Base-by-base conservation (phyloP, 2,113 vertebrate genomes). In the Peromyscus maniculatus region DNA sequence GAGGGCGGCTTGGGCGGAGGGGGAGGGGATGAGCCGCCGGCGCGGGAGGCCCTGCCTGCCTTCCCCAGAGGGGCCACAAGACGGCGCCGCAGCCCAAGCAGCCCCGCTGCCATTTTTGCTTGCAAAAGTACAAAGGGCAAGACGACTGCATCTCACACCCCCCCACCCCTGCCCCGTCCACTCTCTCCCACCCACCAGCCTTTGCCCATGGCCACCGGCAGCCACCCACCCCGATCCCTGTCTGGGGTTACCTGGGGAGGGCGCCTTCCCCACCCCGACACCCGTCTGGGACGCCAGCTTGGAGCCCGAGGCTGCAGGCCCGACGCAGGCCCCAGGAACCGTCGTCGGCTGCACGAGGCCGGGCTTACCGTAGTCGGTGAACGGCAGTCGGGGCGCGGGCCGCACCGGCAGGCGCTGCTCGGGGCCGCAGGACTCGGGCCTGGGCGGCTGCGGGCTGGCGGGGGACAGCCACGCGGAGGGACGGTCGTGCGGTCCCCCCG, bases 321-420 rank as follows among this genome's bases (percentile, higher is more conserved):
- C 0, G 62, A 11, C 17, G 8, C 49, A 15, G 43, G 28, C 69
- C 9, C 0, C 8, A 33, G 55, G 28, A 26, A 26, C 36, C 17
- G 3, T 52, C 49, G 49, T 24, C 0, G 1, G 86, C 1, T 33
- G n/a, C 26, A 33, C 52, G 22, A 55, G 88, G 69, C 62, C 15
- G 3, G 80, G 8, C 26, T 98, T 97, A 98, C 98, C 96, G 39
- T 90, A 96, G 80, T 97, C 21, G 9, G 77, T 3, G 69, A 96
- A 97, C 1, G 89, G 91, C 0, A 39, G 86, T 78, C 55, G 52
- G 26, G 92, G 49, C 49, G 80, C 0, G 0, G 92, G 91, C 39
- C 11, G 62, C 77, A 91, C 36, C 0, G 43, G 93, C 62, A 8
- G 8, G 55, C 43, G 24, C 17, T 15, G 82, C 72, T 57, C 0